Conservation (phyloP, 2,888 invertebrate genomes). For the Heteropelma amictum region DNA sequence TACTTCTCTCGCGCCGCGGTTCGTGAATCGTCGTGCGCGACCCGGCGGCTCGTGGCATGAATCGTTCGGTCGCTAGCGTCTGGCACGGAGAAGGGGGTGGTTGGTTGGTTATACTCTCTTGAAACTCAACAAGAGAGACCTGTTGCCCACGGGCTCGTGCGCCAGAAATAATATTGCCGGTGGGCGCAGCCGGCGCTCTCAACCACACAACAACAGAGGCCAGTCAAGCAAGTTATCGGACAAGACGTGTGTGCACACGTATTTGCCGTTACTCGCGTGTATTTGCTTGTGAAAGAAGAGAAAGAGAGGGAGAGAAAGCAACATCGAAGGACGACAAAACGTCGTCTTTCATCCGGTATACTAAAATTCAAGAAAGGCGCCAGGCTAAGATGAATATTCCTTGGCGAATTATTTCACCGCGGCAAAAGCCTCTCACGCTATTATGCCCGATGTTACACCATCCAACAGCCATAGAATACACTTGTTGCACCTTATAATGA, state of each 20-base stretch:
- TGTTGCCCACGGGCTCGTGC: conserved; percentile 49
- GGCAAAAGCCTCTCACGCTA: conserved; percentile 7
- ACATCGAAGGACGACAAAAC: conserved; percentile 31
- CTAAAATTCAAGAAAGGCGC: conserved; percentile 28
- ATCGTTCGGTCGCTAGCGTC: conserved; percentile 44
- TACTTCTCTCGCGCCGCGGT: conserved; percentile 28
- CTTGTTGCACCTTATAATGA: neutral
- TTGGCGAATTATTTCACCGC: conserved; percentile 24
- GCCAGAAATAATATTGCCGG: conserved; percentile 49
- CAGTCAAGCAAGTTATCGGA: conserved; percentile 45
- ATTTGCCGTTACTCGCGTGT: conserved; percentile 32
- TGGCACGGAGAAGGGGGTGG: conserved; percentile 3
- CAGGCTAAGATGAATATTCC: conserved; percentile 39
- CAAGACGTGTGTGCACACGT: conserved; percentile 44
- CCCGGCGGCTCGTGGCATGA: conserved; percentile 47
- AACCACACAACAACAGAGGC: conserved; percentile 35
- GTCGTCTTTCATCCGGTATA: conserved; percentile 32
- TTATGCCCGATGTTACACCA: conserved; percentile 9
- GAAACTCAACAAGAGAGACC: conserved; percentile 46
- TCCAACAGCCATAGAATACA: neutral
- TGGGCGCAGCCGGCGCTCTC: conserved; percentile 48
- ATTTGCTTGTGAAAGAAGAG: conserved; percentile 12
- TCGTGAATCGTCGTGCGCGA: conserved; percentile 43
- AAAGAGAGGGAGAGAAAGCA: neutral
- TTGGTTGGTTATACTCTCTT: conserved; percentile 32